Base-by-base conservation (phyloP, 2,888 invertebrate species). In the Clivina fossor region DNA sequence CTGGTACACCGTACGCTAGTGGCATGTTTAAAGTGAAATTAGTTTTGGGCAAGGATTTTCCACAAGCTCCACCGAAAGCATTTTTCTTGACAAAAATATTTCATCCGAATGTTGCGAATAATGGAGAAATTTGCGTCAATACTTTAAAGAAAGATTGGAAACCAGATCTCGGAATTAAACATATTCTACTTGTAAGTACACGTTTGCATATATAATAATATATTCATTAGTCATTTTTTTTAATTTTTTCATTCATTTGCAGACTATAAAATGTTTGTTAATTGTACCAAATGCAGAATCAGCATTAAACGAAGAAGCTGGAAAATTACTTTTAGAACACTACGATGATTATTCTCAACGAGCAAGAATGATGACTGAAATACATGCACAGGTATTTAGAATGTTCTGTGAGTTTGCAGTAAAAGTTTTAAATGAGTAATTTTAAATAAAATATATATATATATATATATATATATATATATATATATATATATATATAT, bases 261-360 rank as follows among this genome's bases (percentile, higher is more conserved):
- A 88, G 87, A 91, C 95, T 59, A 85, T 97, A 59, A 92, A 92
- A 79, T 96, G 96, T 80, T 83, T 97, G 71, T 82, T 97, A 64
- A 96, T 97, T 75, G 93, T 93, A 71, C 96, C 96, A 70, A 97
- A 97, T 81, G 87, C 95, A 4, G 96, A 97, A 76, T 96, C 95
- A 55, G 96, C 96, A 64, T 82, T 97, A 65, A 97, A 97, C 74
- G 96, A 95, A 72, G 96, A 96, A 76, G 96, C 96, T 53, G 96
- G 95, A 13, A 93, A 93, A 76, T 79, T 97, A 72, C 78, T 97
- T 62, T 79, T 93, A 65, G 94, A 94, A 76, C 87, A 87, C 68
- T 97, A 97, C 74, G 90, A 92, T 72, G 92, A 91, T 74, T 97
- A 96, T 78, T 93, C 85, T 58, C 84, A 85, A 70, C 77, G 92